These are phyloP conservation scores for Crotalus tigris DNA, from an alignment of 2,113 vertebrate genomes.

Conservation along the genomic window DNA sequence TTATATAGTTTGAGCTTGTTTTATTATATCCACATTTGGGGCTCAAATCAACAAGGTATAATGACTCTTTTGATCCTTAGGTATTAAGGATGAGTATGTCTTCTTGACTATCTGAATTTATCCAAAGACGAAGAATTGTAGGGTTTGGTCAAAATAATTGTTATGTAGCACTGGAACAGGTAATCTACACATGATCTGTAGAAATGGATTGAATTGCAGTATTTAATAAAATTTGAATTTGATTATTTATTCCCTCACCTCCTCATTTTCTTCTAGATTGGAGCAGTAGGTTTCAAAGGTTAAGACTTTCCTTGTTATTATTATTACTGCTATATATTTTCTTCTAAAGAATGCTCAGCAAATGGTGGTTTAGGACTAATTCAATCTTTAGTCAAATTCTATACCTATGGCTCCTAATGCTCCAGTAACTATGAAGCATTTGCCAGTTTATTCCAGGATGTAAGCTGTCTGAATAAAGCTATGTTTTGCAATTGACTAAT, in stretches of 20 bases:
- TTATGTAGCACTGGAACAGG: not conserved
- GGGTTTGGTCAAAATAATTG: not conserved
- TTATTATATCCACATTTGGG: not conserved
- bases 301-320: not conserved
- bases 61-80: not conserved
- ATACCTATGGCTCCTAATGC: not conserved
- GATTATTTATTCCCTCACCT: not conserved
- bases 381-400: not conserved
- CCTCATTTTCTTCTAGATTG: not conserved
- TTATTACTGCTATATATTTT: not conserved
- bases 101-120: not conserved
- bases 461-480: not conserved
- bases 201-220: not conserved
- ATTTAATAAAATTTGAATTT: not conserved
- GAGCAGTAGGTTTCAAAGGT: not conserved
- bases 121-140: not conserved
- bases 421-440: not conserved
- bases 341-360: not conserved
- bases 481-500: not conserved
- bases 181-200: not conserved
- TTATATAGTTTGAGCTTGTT: not conserved
- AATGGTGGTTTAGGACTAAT: not conserved
- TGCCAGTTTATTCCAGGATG: not conserved
- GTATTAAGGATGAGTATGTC: not conserved
- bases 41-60: not conserved